Evolutionary conservation across 1,140 invertebrate species (phyloP), one percentile per base, ranked within the genome.

Genomic region (Idris sp.): DNA sequence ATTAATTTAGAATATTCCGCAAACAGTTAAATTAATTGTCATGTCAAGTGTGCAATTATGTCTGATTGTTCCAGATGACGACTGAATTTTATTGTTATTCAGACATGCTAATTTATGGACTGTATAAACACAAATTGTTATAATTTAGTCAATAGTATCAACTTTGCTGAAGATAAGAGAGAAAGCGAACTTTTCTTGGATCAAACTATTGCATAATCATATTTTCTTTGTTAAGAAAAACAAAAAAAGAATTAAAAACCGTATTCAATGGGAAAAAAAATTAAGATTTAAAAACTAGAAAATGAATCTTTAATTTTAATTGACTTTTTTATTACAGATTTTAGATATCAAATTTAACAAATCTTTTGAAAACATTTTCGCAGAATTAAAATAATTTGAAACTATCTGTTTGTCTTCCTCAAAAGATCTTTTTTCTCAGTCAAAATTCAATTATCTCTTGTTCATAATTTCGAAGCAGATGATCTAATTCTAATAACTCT

Each of bases 41-140:
- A 13, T 28, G 43, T 6, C 14, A 22, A 38, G 43, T 40, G 18
- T 30, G 15, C 43, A 48, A 38, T 61, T 61, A 48, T 61, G 43
- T 61, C 30, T 31, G 38, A 61, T 48, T 40, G 43, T 61, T 38
- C 43, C 56, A 48, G 43, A 36, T 61, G 56, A 48, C 43, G 56
- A 40, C 25, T 10, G 15, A 38, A 30, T 61, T 59, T 40, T 40
- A 46, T 46, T 28, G 41, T 59, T 31, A 59, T 46, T 59, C 40
- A 46, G 26, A 48, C 11, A 61, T 61, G 56, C 19, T 61, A 61
- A 61, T 61, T 48, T 61, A 61, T 61, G 43, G 56, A 61, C 56
- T 61, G 28, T 25, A 61, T 61, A 48, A 61, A 61, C 56, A 48
- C 43, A 48, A 61, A 61, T 61, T 48, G 56, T 61, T 61, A 48